Conservation (phyloP, 2,113 vertebrate genomes). For the rat (Rattus norvegicus) region DNA sequence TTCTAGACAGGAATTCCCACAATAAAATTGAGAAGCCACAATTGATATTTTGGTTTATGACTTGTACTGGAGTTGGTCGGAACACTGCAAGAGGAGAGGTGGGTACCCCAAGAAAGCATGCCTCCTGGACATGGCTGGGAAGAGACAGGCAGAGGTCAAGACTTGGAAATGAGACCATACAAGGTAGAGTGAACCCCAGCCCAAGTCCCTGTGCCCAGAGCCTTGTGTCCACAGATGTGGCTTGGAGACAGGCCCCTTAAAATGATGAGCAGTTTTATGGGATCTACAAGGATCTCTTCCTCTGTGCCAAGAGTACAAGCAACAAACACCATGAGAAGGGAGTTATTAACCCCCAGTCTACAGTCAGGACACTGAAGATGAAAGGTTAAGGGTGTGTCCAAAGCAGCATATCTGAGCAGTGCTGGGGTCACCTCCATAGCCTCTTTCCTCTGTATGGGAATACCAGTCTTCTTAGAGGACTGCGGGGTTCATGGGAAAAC, state of each 20-base stretch:
- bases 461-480: not conserved
- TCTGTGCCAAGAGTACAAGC: too few relatives aligned
- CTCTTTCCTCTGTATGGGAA: not conserved
- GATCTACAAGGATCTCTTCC: not conserved
- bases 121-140: not conserved
- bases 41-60: not conserved
- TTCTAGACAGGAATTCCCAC: not conserved
- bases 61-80: not conserved
- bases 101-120: not conserved
- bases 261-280: not conserved
- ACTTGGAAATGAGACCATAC: conserved; percentile 38
- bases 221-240: not conserved
- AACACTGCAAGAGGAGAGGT: conserved; percentile 5
- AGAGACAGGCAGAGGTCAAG: conserved; percentile 46
- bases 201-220: too few relatives aligned
- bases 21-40: not conserved
- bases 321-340: not conserved
- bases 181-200: not conserved
- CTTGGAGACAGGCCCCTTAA: not conserved
- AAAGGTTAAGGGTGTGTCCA: not conserved
- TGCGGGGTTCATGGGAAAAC: too few relatives aligned
- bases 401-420: not conserved
- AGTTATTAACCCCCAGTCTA: not conserved
- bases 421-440: not conserved
- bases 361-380: not conserved